These are phyloP conservation scores for Hippocampus kuda DNA, from an alignment of 2,797 vertebrate species.

Conservation along the genomic window DNA sequence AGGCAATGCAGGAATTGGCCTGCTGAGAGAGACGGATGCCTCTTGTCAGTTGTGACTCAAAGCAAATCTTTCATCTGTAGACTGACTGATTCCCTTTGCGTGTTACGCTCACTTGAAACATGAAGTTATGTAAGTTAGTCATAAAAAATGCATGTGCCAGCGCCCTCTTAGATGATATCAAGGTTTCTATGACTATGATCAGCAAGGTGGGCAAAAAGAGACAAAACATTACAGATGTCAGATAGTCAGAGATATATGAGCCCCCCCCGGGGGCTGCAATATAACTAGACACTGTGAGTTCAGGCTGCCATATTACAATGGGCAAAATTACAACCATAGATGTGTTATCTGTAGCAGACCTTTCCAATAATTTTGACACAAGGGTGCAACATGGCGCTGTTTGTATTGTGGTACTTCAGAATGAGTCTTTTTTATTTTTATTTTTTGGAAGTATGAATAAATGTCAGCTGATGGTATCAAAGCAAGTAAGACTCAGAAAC, in stretches of 20 bases:
- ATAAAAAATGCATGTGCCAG: constrained; percentile 6
- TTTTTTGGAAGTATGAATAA: neutral
- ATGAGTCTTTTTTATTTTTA: neutral
- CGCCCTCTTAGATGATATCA: constrained; percentile 21
- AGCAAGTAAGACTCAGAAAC: neutral
- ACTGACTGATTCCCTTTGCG: constrained; percentile 9
- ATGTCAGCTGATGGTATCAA: neutral
- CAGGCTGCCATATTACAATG: neutral
- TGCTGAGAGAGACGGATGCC: constrained; percentile 18
- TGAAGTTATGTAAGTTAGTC: constrained; percentile 26
- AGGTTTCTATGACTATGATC: constrained; percentile 25
- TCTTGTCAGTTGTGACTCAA: constrained; percentile 16
- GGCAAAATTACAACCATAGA: neutral
- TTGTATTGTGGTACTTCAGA: neutral
- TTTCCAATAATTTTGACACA: neutral
- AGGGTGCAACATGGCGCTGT: neutral
- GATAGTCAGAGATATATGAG: neutral
- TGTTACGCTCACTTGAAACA: constrained; percentile 14
- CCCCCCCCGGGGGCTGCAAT: neutral
- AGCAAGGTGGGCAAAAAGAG: constrained; percentile 21
- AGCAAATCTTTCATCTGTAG: constrained; percentile 7
- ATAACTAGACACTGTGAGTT: neutral
- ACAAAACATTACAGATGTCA: neutral
- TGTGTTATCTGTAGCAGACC: neutral
- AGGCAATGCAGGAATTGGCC: constrained; percentile 43